phyloP scores from a whole-genome alignment of 2,888 invertebrate genomes.

The Ditylenchus weischeri region DNA sequence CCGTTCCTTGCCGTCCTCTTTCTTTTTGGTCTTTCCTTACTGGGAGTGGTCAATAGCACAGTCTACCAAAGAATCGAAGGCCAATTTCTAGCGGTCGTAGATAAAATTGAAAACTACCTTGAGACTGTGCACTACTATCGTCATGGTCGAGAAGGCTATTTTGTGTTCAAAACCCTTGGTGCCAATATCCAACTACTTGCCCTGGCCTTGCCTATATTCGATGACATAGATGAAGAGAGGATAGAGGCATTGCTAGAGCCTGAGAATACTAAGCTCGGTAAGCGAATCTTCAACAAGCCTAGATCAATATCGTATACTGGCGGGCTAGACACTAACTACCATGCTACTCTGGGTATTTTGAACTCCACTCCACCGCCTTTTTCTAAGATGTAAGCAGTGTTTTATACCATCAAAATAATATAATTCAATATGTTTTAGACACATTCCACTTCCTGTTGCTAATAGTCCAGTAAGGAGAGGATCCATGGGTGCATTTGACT shows the following conservation, averaged over 20 bases:
- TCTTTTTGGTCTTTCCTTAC: slow-evolving; percentile 34
- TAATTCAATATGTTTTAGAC: neutral
- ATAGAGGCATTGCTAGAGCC: slow-evolving; percentile 13
- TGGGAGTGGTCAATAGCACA: slow-evolving; percentile 39
- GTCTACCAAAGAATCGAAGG: slow-evolving; percentile 31
- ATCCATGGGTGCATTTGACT: neutral
- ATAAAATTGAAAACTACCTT: slow-evolving; percentile 28
- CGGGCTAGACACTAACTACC: slow-evolving; percentile 16
- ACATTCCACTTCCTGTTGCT: neutral
- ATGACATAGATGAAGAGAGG: slow-evolving; percentile 22
- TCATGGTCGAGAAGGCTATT: slow-evolving; percentile 30
- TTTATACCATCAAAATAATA: neutral
- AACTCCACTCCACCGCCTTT: slow-evolving; percentile 20
- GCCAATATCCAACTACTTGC: slow-evolving; percentile 33
- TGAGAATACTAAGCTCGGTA: slow-evolving; percentile 19
- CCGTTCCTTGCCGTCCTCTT: slow-evolving; percentile 39
- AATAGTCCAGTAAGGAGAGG: neutral
- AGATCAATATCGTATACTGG: neutral
- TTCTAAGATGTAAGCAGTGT: neutral
- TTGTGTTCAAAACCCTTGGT: slow-evolving; percentile 30
- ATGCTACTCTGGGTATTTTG: slow-evolving; percentile 32
- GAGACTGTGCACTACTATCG: slow-evolving; percentile 29
- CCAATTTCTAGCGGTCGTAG: slow-evolving; percentile 21
- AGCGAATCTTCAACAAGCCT: slow-evolving; percentile 9
- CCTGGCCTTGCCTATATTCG: slow-evolving; percentile 36